phyloP scores from a whole-genome alignment of 1,140 invertebrate species.

The Latrodectus geometricus region DNA sequence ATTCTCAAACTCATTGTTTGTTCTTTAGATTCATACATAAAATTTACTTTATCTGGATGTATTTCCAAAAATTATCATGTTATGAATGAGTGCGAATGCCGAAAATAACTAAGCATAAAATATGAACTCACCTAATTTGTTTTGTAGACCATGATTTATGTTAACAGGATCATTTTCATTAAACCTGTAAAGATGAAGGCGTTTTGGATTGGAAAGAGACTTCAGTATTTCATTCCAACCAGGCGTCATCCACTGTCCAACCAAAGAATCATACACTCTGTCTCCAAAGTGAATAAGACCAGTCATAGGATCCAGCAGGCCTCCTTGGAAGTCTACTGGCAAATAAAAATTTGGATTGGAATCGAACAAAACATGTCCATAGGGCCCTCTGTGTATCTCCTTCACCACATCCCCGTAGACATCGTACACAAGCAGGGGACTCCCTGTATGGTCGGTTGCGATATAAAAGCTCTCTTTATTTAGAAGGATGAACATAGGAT shows the following conservation, averaged over 20 bases:
- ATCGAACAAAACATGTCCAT: slow-evolving; percentile 88
- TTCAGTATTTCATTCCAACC: slow-evolving; percentile 86
- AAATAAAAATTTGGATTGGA: slow-evolving; percentile 92
- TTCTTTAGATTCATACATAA: too few species aligned
- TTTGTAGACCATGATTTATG: slow-evolving; percentile 69
- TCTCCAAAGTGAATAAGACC: slow-evolving; percentile 86
- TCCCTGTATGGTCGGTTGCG: slow-evolving; percentile 91
- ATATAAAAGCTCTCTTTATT: slow-evolving; percentile 79
- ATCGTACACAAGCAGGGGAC: slow-evolving; percentile 90
- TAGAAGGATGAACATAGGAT: slow-evolving; percentile 77
- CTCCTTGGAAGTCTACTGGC: slow-evolving; percentile 93
- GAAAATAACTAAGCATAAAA: neutral
- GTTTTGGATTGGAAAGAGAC: slow-evolving; percentile 82
- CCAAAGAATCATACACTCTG: slow-evolving; percentile 89
- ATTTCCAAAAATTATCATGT: neutral
- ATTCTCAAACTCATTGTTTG: too few species aligned
- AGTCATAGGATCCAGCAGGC: slow-evolving; percentile 82
- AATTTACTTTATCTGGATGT: too few species aligned
- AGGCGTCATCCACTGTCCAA: slow-evolving; percentile 95
- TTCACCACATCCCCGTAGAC: slow-evolving; percentile 90
- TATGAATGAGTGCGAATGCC: neutral
- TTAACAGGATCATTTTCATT: slow-evolving; percentile 94
- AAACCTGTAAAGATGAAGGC: slow-evolving; percentile 92
- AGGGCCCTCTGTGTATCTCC: slow-evolving; percentile 89
- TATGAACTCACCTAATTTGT: slow-evolving; percentile 60